Percentiles rank a stretch among this genome's conserved stretches.
These are phyloP conservation scores for Caenorhabditis sp. DNA, from an alignment of 2,888 invertebrate genomes.

Conservation along the genomic window DNA sequence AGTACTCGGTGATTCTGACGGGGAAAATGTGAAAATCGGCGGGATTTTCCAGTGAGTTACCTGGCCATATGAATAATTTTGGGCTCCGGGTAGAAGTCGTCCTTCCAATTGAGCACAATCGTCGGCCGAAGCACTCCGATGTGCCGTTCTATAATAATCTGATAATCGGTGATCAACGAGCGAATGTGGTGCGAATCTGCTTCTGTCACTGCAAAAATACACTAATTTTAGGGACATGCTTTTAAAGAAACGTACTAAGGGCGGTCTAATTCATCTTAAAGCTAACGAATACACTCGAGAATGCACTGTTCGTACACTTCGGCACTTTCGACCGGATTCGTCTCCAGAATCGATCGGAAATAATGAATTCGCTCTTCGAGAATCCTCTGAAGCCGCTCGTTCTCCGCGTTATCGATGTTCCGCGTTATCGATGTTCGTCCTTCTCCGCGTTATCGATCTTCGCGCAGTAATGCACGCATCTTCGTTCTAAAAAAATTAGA, in stretches of 20 bases:
- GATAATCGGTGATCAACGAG: neutral
- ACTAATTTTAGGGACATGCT: no score
- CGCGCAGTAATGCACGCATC: no score
- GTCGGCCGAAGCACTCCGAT: conserved; percentile 5
- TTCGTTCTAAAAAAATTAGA: no score
- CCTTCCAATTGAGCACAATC: neutral
- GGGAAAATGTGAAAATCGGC: no score
- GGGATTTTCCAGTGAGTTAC: no score
- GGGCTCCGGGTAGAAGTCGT: conserved; percentile 3
- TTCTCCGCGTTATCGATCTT: no score
- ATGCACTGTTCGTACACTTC: conserved; percentile 13
- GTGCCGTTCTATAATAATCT: conserved; percentile 1
- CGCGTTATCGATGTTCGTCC: no score
- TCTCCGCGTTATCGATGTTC: no score
- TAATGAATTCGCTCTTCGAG: conserved; percentile 17
- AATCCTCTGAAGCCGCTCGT: no score
- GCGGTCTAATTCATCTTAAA: neutral
- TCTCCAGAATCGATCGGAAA: neutral
- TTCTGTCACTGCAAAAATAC: conserved; percentile 10
- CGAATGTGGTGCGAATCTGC: neutral
- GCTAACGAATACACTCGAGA: conserved; percentile 7
- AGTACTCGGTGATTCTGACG: conserved; percentile 12
- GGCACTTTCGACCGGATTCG: neutral
- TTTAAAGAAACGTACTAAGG: neutral
- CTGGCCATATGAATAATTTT: conserved; percentile 3